Conservation (phyloP, 2,888 invertebrate species). For the Augiades crinisus region DNA sequence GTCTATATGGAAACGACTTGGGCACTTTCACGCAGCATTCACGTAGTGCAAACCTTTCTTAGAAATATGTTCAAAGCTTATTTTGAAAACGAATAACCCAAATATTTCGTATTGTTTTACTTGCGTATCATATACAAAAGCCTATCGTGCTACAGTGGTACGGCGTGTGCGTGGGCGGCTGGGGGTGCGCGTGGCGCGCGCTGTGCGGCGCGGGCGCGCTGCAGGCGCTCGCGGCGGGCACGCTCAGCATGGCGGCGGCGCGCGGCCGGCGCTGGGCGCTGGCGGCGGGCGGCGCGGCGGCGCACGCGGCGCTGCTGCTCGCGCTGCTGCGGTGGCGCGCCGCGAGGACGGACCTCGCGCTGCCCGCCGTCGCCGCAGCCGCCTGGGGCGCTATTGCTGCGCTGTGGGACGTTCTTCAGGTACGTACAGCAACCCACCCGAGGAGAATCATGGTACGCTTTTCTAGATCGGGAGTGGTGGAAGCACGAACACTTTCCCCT, state of each 20-base stretch:
- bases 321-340: conserved; percentile 91
- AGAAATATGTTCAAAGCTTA: too few species aligned
- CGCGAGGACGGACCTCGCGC: conserved; percentile 88
- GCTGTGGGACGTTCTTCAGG: conserved; percentile 89
- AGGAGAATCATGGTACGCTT: not conserved
- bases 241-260: conserved; percentile 89
- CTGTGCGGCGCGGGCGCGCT: conserved; percentile 87
- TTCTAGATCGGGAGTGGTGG: too few species aligned
- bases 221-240: conserved; percentile 89
- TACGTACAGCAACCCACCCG: conserved; percentile 37
- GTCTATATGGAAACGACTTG: too few species aligned
- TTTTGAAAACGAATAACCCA: too few species aligned
- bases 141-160: conserved; percentile 90
- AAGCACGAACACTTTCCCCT: too few species aligned
- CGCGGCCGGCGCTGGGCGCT: conserved; percentile 87
- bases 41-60: too few species aligned
- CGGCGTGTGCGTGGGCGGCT: conserved; percentile 90
- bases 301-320: conserved; percentile 89
- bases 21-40: too few species aligned
- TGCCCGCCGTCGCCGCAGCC: conserved; percentile 91
- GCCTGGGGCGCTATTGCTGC: conserved; percentile 94
- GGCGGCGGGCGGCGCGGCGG: conserved; percentile 90
- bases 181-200: conserved; percentile 87
- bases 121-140: too few species aligned
- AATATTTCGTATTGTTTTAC: too few species aligned